Evolutionary conservation across 2,888 invertebrate genomes (phyloP).

Genomic region (Opisthograptis luteolata): DNA sequence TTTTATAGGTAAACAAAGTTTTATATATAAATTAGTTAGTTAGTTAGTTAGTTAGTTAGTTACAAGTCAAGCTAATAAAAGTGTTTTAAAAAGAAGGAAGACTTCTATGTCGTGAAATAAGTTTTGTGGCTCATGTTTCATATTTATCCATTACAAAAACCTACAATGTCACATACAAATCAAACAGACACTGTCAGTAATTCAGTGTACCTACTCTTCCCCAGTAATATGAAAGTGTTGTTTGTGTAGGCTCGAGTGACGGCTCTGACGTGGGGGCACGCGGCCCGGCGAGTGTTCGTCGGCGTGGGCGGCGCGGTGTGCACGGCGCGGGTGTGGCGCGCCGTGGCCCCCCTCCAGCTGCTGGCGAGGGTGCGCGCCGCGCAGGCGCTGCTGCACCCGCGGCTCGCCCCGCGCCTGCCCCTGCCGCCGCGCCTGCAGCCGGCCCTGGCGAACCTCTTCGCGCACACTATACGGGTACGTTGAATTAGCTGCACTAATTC

Average conservation of each 20-base stretch:
- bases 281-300: constrained; percentile 97
- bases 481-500: neutral
- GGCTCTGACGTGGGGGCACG: constrained; percentile 99
- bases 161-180: too few relatives aligned
- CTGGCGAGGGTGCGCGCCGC: constrained; percentile 93
- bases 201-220: too few relatives aligned
- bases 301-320: constrained; percentile 92
- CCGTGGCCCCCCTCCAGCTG: constrained; percentile 95
- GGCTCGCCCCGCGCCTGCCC: constrained; percentile 90
- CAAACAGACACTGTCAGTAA: too few relatives aligned
- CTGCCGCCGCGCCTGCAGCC: constrained; percentile 94
- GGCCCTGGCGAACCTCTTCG: constrained; percentile 93
- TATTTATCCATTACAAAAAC: too few relatives aligned
- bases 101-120: too few relatives aligned
- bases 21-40: too few relatives aligned
- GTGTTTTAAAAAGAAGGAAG: too few relatives aligned
- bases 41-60: too few relatives aligned
- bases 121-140: too few relatives aligned
- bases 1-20: too few relatives aligned
- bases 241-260: constrained; percentile 89
- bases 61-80: too few relatives aligned
- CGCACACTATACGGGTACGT: constrained; percentile 95
- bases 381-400: constrained; percentile 89
- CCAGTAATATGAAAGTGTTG: neutral
- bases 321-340: constrained; percentile 96